These are phyloP conservation scores for Phymorhynchus buccinoides DNA, from an alignment of 1,140 invertebrate genomes.

Conservation along the genomic window DNA sequence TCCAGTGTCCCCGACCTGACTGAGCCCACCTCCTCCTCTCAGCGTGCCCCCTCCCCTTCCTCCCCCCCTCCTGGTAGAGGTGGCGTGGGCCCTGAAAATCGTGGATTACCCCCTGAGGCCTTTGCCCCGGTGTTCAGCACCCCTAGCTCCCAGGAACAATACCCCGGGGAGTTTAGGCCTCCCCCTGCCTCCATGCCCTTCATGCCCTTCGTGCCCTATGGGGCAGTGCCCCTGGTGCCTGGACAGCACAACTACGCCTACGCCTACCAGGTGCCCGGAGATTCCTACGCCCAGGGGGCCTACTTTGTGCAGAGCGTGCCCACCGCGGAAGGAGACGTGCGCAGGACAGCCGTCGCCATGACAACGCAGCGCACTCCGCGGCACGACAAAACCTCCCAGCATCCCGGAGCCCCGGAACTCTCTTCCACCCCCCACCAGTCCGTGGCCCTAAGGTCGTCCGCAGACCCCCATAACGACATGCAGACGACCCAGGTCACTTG, in stretches of 20 bases:
- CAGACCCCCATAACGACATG: slow-evolving; percentile 55
- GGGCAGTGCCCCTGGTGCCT: slow-evolving; percentile 46
- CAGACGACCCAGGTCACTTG: slow-evolving; percentile 60
- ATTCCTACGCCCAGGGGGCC: slow-evolving; percentile 44
- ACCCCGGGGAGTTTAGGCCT: slow-evolving; percentile 37
- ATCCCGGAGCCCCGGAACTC: slow-evolving; percentile 50
- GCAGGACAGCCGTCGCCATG: slow-evolving; percentile 49
- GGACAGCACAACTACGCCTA: slow-evolving; percentile 53
- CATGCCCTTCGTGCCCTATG: slow-evolving; percentile 43
- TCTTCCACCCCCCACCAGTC: slow-evolving; percentile 58
- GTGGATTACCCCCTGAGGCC: slow-evolving; percentile 58
- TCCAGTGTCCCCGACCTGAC: slow-evolving; percentile 32
- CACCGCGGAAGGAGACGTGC: slow-evolving; percentile 48
- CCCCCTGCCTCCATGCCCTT: not conserved
- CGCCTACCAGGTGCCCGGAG: slow-evolving; percentile 50
- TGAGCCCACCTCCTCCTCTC: not conserved
- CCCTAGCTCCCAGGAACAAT: slow-evolving; percentile 40
- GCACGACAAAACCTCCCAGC: not conserved
- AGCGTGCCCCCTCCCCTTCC: slow-evolving; percentile 25
- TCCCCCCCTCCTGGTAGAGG: not conserved
- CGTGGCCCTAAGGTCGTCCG: slow-evolving; percentile 54
- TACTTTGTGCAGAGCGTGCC: slow-evolving; percentile 57
- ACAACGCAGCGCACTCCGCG: slow-evolving; percentile 26
- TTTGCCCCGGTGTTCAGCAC: slow-evolving; percentile 60
- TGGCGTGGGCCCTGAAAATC: slow-evolving; percentile 41